Conservation (phyloP, 2,888 invertebrate species). For the Odontomyia ornata region DNA sequence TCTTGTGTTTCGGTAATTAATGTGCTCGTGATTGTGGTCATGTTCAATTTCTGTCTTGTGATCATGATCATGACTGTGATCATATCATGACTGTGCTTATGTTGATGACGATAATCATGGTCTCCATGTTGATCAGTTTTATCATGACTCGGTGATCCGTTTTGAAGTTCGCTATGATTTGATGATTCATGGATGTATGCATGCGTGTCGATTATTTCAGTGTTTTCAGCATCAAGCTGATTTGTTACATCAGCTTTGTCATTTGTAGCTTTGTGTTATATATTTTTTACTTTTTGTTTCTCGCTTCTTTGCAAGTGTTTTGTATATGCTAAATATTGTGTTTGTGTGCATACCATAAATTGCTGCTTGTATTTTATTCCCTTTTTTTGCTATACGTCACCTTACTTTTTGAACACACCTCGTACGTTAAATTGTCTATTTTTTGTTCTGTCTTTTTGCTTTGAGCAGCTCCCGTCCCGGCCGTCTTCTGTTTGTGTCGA, state of each 20-base stretch:
- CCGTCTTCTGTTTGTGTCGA: no score
- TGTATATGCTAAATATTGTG: no score
- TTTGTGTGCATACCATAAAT: no score
- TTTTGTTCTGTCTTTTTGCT: no score
- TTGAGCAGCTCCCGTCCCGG: no score
- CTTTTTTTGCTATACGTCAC: no score
- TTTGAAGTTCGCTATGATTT: not conserved
- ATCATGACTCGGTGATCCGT: slow-evolving; percentile 3
- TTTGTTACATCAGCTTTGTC: slow-evolving; percentile 88
- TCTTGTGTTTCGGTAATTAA: not conserved
- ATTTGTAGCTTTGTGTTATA: slow-evolving; percentile 77
- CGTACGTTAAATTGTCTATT: no score
- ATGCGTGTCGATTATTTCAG: slow-evolving; percentile 57
- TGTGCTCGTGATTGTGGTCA: slow-evolving; percentile 41
- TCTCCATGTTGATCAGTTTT: slow-evolving; percentile 47
- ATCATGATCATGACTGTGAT: slow-evolving; percentile 23
- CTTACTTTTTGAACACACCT: no score
- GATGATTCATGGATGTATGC: slow-evolving; percentile 7
- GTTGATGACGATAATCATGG: slow-evolving; percentile 16
- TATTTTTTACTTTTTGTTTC: no score
- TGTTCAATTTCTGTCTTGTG: slow-evolving; percentile 21
- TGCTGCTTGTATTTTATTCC: no score
- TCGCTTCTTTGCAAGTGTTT: no score
- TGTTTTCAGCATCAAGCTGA: slow-evolving; percentile 80
- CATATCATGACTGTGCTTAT: not conserved